Evolutionary conservation across 2,113 vertebrate genomes (phyloP).

Genomic region (Paratilapia polleni): DNA sequence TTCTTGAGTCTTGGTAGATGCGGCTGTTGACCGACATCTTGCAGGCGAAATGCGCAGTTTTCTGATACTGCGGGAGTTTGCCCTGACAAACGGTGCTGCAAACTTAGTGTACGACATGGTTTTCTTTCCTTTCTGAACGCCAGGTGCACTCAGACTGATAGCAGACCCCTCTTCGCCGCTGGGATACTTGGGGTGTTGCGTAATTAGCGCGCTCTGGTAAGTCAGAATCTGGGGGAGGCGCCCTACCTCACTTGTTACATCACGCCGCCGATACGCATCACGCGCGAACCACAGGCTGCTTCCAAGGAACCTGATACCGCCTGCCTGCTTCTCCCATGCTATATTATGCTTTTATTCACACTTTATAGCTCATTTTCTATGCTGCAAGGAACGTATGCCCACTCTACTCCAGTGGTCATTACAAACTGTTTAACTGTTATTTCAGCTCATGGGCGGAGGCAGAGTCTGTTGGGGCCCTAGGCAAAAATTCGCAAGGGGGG

Average conservation of each 20-base stretch:
- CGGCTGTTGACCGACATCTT: slow-evolving; percentile 59
- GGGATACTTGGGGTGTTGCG: neutral
- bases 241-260: neutral
- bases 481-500: too few species aligned
- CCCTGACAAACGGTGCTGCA: slow-evolving; percentile 11
- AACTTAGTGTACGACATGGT: slow-evolving; percentile 73
- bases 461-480: too few species aligned
- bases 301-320: neutral
- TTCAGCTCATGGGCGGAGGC: too few species aligned
- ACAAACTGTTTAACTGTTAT: too few species aligned
- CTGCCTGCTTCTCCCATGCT: neutral
- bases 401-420: too few species aligned
- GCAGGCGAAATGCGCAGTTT: slow-evolving; percentile 6
- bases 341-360: too few species aligned
- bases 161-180: neutral
- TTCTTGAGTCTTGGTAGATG: slow-evolving; percentile 51
- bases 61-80: slow-evolving; percentile 19
- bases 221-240: neutral
- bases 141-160: neutral
- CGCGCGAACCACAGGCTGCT: neutral
- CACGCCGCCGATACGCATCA: neutral
- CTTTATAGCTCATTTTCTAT: too few species aligned
- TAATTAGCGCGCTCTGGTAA: neutral
- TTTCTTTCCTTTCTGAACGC: neutral
- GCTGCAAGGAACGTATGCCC: too few species aligned